Conservation (phyloP, 2,888 invertebrate genomes). For the Eremobia ochroleuca region DNA sequence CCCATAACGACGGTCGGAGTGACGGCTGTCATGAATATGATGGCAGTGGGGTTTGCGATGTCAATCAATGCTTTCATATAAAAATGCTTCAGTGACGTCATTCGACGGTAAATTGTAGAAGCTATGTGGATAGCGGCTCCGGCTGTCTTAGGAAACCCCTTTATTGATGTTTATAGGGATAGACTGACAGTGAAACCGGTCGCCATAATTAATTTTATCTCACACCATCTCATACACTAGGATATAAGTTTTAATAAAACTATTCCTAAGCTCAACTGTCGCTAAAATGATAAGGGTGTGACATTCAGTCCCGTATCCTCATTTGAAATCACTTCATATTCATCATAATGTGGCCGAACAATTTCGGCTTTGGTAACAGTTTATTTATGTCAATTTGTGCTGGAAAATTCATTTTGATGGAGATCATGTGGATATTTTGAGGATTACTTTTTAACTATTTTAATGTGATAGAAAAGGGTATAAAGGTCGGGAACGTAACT, state of each 20-base stretch:
- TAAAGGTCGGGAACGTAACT: too few relatives aligned
- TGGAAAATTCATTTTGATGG: conserved; percentile 1
- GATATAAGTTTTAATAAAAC: not conserved
- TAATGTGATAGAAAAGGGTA: too few relatives aligned
- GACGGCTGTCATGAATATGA: too few relatives aligned
- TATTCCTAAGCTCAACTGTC: conserved; percentile 22
- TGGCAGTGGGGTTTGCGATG: too few relatives aligned
- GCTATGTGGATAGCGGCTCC: too few relatives aligned
- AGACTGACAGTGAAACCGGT: not conserved
- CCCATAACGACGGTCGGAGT: too few relatives aligned
- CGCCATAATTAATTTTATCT: not conserved
- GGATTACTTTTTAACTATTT: not conserved
- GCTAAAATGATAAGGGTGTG: conserved; percentile 61
- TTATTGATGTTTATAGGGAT: too few relatives aligned
- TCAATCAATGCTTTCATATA: too few relatives aligned
- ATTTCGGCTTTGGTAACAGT: conserved; percentile 14
- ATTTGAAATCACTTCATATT: conserved; percentile 44
- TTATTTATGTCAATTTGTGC: conserved; percentile 31
- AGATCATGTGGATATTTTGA: conserved; percentile 2
- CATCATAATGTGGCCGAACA: conserved; percentile 27
- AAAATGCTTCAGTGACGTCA: too few relatives aligned
- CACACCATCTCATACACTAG: not conserved
- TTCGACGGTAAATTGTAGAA: too few relatives aligned
- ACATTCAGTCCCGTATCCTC: conserved; percentile 34
- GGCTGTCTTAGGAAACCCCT: too few relatives aligned